Evolutionary conservation across 2,113 vertebrate genomes (phyloP).

Genomic region (Gnathonemus longibarbis): DNA sequence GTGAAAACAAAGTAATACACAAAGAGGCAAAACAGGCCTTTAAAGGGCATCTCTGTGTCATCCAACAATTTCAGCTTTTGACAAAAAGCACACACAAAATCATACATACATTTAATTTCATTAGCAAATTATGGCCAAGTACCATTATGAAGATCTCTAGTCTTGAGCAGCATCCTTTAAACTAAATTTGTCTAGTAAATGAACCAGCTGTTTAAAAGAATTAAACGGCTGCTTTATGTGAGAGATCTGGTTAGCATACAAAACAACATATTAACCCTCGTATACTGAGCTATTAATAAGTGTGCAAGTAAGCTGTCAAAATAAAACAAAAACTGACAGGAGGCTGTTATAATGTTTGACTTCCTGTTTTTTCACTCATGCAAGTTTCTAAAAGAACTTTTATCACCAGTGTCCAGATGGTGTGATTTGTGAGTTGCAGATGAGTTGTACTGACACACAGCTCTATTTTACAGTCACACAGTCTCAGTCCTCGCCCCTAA

Average conservation of each 20-base stretch:
- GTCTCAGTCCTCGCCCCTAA: neutral
- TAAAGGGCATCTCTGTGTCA: neutral
- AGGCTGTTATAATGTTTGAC: neutral
- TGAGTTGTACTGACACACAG: neutral
- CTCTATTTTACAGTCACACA: neutral
- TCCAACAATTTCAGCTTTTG: neutral
- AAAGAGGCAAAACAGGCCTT: neutral
- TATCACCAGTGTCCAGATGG: neutral
- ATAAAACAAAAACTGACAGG: neutral
- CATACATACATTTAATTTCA: neutral
- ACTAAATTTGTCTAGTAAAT: neutral
- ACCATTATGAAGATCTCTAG: neutral
- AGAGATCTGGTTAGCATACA: neutral
- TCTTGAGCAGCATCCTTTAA: neutral
- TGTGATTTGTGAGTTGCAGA: neutral
- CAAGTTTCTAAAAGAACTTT: neutral
- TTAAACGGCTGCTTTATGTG: neutral
- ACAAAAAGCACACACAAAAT: neutral
- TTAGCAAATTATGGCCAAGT: neutral
- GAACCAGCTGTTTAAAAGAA: neutral
- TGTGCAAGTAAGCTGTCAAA: neutral
- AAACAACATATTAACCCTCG: neutral
- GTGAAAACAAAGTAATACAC: neutral
- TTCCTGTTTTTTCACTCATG: neutral
- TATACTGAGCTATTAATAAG: neutral